phyloP scores from a whole-genome alignment of 2,888 invertebrate species.

The Archaeoteleia sp. region DNA sequence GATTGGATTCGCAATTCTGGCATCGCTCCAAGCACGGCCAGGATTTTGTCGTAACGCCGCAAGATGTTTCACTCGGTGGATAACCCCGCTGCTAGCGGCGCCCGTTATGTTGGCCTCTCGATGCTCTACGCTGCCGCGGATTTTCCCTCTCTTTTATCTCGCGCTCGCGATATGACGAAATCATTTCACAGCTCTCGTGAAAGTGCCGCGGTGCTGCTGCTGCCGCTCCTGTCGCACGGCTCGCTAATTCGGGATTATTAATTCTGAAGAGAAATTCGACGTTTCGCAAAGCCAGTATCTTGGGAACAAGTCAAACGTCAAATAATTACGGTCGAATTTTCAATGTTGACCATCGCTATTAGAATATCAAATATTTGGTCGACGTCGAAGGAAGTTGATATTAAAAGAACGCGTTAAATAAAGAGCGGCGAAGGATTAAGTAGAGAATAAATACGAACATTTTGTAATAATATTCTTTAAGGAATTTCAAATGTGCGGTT shows the following conservation, averaged over 20 bases:
- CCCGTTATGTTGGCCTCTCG: not conserved
- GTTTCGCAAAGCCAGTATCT: no score
- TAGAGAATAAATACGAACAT: no score
- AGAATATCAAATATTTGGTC: no score
- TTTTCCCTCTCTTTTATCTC: conserved; percentile 1
- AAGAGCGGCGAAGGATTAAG: no score
- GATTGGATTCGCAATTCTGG: conserved; percentile 55
- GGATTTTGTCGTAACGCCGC: conserved; percentile 15
- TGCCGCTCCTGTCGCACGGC: not conserved
- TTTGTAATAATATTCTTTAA: no score
- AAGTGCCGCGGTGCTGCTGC: conserved; percentile 24
- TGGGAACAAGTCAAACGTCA: no score
- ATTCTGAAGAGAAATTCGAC: no score
- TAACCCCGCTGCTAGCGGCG: conserved; percentile 1
- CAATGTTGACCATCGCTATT: no score
- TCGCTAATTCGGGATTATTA: conserved; percentile 1
- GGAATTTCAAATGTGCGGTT: no score
- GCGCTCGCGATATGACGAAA: conserved; percentile 42
- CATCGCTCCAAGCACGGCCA: conserved; percentile 41
- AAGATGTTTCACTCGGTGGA: conserved; percentile 21
- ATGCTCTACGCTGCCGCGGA: not conserved
- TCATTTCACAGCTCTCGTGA: conserved; percentile 44
- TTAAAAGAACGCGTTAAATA: no score
- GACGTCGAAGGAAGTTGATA: no score
- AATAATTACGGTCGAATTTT: no score